Base-by-base conservation (phyloP, 1,140 invertebrate species). In the Reticulitermes speratus region DNA sequence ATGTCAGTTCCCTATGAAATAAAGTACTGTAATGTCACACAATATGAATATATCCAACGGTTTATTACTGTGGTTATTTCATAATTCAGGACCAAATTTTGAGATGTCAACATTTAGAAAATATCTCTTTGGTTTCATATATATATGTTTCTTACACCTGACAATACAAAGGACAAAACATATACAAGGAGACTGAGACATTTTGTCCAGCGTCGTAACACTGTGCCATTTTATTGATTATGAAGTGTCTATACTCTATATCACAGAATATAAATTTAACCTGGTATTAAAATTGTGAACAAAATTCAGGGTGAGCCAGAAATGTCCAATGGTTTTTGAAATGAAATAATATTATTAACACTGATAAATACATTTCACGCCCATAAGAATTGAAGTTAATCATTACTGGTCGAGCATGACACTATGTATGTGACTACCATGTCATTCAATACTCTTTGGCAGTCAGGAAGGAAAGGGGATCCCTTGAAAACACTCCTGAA, bases 61-160 rank as follows among this genome's bases (percentile, higher is more conserved):
- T 75, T 30, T 75, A 75, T 75, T 75, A 75, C n/a, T 75, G 65
- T 75, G n/a, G 25, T 75, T 75, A 75, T 75, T 75, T 75, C 65
- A 75, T 75, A 75, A 11, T 75, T 30, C 25, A 75, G n/a, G 65
- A 75, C 25, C 65, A 75, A 75, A 75, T 75, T 75, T 30, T 75
- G 65, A 75, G 65, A 75, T 75, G 65, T 7, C 65, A 75, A 30
- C 65, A 75, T 75, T 75, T 75, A 75, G 25, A 75, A 75, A 75
- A 75, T 75, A 75, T 75, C 65, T 75, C 65, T 75, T 75, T 75
- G 65, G 65, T 75, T 75, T 75, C 65, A 75, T 25, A 75, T 30
- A 75, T 30, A 75, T n/a, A 75, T n/a, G 65, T 25, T 75, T 25
- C n/a, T 75, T 75, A 30, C n/a, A 75, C 8, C n/a, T 7, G 25